A percentile compares a stretch with the other conserved stretches of the same genome.
Evolutionary conservation across 35 echinoderm and acorn worm genomes (phyloP).

Genomic region (Acanthaster planci): DNA sequence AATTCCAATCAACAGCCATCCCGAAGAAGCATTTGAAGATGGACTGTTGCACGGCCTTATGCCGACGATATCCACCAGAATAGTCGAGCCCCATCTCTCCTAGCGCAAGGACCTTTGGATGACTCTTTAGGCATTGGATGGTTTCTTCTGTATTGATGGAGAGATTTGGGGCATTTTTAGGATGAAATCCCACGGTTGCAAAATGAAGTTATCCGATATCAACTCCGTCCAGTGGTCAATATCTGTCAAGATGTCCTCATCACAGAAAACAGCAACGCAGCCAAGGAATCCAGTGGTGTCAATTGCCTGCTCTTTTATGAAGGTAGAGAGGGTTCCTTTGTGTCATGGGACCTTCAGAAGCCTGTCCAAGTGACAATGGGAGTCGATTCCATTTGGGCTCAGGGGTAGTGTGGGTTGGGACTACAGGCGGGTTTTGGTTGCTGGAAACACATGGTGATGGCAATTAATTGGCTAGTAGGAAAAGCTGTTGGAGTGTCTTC

Average conservation of each 20-base stretch:
- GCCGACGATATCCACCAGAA: background rate
- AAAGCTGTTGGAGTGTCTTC: background rate
- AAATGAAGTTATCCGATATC: background rate
- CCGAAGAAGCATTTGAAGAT: no score
- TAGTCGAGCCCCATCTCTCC: background rate
- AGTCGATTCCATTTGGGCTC: background rate
- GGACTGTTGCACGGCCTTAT: background rate
- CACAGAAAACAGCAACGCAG: background rate
- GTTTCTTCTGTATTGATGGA: background rate
- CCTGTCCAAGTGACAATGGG: background rate
- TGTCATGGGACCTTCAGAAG: background rate
- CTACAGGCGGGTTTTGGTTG: background rate
- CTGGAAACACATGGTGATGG: background rate
- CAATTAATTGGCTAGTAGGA: no score
- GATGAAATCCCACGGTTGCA: background rate
- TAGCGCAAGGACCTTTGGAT: background rate
- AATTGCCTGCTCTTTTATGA: background rate
- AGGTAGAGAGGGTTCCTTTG: background rate
- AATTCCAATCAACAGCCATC: no score
- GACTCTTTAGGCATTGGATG: background rate
- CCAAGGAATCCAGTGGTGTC: background rate
- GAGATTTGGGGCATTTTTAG: background rate
- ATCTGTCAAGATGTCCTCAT: background rate
- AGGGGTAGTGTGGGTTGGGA: background rate
- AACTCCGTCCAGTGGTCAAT: background rate